phyloP scores from a whole-genome alignment of 2,113 vertebrate genomes.

The Condylura cristata region DNA sequence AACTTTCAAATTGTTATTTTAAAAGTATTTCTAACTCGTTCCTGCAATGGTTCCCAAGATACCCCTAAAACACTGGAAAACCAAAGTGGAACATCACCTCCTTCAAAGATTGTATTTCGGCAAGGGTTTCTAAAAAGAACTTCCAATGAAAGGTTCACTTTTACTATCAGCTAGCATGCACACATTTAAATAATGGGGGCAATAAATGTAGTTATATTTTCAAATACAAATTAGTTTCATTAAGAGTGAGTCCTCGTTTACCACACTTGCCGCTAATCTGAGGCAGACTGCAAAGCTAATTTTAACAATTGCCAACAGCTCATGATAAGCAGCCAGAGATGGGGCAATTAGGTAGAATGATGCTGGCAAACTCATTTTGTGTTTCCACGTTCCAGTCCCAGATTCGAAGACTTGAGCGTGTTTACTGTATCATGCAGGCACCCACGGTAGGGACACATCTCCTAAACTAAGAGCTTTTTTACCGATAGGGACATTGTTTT shows the following conservation, averaged over 20 bases:
- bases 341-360: conserved; percentile 21
- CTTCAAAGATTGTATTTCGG: conserved; percentile 38
- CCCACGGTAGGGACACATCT: conserved; percentile 1
- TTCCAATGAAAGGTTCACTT: conserved; percentile 46
- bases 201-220: conserved; percentile 69
- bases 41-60: not conserved
- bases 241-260: conserved; percentile 54
- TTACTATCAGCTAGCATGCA: not conserved
- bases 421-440: conserved; percentile 45
- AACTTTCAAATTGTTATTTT: not conserved
- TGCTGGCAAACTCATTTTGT: conserved; percentile 6
- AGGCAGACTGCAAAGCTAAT: conserved; percentile 65
- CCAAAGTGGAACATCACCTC: not conserved
- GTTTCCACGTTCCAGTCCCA: conserved; percentile 15
- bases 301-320: conserved; percentile 73
- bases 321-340: conserved; percentile 49
- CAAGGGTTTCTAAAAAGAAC: not conserved
- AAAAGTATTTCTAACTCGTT: conserved; percentile 9
- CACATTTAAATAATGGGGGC: conserved; percentile 55
- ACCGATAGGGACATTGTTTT: not conserved
- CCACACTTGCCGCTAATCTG: conserved; percentile 59
- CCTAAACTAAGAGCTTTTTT: conserved; percentile 33
- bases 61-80: not conserved
- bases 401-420: not conserved
- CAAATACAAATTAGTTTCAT: conserved; percentile 74